A percentile compares a stretch with the other conserved stretches of the same genome.
Conservation (phyloP, 2,797 vertebrate species). For the Malacoctenus gilli region DNA sequence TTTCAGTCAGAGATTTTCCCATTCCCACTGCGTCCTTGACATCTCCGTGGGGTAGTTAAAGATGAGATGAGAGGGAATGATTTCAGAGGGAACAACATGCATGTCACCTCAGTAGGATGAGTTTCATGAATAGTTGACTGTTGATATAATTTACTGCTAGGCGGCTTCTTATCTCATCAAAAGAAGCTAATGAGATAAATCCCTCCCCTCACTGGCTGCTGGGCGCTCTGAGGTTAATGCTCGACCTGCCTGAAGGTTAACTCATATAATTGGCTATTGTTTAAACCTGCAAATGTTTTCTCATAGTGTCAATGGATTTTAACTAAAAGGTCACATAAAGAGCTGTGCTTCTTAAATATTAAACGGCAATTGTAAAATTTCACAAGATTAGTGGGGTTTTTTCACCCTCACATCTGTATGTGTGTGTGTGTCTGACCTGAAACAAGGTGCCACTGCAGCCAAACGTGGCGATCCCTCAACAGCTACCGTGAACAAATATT, state of each 20-base stretch:
- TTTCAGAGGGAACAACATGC: constrained; percentile 4
- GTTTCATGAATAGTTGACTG: constrained; percentile 23
- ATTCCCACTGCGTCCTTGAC: not conserved
- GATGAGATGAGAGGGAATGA: constrained; percentile 4
- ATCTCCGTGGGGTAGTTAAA: not conserved
- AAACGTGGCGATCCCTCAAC: constrained; percentile 39
- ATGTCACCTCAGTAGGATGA: constrained; percentile 18
- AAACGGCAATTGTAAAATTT: constrained; percentile 24
- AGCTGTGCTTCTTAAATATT: constrained; percentile 35
- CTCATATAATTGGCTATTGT: constrained; percentile 51
- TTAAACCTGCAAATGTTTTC: constrained; percentile 36
- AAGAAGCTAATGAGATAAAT: constrained; percentile 52
- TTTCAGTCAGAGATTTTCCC: constrained; percentile 18
- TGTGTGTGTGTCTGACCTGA: constrained; percentile 4
- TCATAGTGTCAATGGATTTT: constrained; percentile 30
- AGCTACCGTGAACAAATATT: constrained; percentile 58
- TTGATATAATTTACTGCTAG: constrained; percentile 41
- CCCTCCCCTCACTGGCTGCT: constrained; percentile 24
- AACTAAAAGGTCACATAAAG: constrained; percentile 49
- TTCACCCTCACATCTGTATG: not conserved
- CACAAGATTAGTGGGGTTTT: constrained; percentile 14
- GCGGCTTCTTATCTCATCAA: constrained; percentile 48
- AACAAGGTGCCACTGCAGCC: constrained; percentile 13
- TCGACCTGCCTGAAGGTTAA: constrained; percentile 50
- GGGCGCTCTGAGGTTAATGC: constrained; percentile 45